Conservation (phyloP, 2,113 vertebrate genomes). For the Steatornis caripensis region DNA sequence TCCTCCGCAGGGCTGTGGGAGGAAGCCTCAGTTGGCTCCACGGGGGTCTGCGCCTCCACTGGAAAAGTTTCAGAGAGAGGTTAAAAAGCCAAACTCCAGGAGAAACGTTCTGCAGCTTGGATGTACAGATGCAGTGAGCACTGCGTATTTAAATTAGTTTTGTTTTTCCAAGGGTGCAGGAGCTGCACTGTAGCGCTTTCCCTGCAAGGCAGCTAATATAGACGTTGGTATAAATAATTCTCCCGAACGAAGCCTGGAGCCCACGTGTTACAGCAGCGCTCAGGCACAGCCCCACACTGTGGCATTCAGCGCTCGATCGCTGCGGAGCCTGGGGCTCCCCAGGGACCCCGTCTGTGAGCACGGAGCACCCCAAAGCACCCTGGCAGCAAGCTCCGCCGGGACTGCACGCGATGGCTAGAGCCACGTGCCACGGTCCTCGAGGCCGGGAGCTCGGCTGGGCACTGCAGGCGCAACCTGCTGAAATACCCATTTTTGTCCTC, state of each 20-base stretch:
- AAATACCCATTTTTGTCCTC: neutral
- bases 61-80: neutral
- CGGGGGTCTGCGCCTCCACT: neutral
- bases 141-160: accelerated
- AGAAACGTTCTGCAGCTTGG: neutral
- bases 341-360: neutral
- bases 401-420: too few relatives aligned
- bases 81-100: neutral
- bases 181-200: neutral
- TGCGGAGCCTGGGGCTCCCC: neutral
- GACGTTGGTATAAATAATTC: constrained; percentile 23
- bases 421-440: neutral
- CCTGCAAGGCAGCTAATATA: neutral
- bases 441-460: neutral
- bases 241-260: neutral
- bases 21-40: neutral
- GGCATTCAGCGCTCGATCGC: neutral
- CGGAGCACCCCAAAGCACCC: neutral
- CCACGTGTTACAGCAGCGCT: neutral
- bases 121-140: accelerated
- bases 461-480: neutral
- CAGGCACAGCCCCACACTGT: neutral
- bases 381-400: neutral
- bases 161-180: neutral
- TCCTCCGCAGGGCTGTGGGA: neutral